Evolutionary conservation across 1,140 invertebrate species (phyloP), one percentile per base, ranked within the genome.

Genomic region (Calliopsis andreniformis): DNA sequence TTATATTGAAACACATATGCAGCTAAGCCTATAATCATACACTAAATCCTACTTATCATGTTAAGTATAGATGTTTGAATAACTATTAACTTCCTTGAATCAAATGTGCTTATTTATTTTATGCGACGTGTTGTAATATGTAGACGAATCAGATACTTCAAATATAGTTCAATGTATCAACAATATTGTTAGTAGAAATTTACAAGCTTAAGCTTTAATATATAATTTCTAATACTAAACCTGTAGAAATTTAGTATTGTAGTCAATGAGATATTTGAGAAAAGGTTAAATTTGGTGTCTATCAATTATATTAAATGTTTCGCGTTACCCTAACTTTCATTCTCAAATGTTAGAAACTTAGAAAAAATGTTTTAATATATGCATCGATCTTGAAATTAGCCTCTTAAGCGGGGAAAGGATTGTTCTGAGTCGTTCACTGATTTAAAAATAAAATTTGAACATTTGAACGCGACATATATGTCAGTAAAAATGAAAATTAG

Each of bases 21-120:
- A 87, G 86, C 85, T 85, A 84, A 87, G 62, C 77, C 81, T 82
- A 82, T 83, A 83, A 83, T 83, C 84, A 87, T 86, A 86, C 85
- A 84, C 81, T 76, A 68, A 16, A 43, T n/a, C 35, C 42, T 28
- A 55, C 42, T n/a, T 55, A 8, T n/a, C 28, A 35, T n/a, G 42
- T 42, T 0, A 47, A 45, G 53, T 20, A 43, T 32, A 55, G 23
- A 66, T 8, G 56, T 42, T 35, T 67, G 3, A 25, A 45, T 18
- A 18, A 18, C 3, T n/a, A n/a, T n/a, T n/a, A n/a, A n/a, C n/a
- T n/a, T n/a, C n/a, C n/a, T n/a, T n/a, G n/a, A 32, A 32, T 58
- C 3, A 20, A 23, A 20, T 23, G n/a, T n/a, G n/a, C n/a, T n/a
- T n/a, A n/a, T n/a, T n/a, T n/a, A n/a, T n/a, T n/a, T n/a, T n/a